These are phyloP conservation scores for Caenorhabditis brenneri DNA, from an alignment of 1,140 invertebrate genomes.

Conservation along the genomic window DNA sequence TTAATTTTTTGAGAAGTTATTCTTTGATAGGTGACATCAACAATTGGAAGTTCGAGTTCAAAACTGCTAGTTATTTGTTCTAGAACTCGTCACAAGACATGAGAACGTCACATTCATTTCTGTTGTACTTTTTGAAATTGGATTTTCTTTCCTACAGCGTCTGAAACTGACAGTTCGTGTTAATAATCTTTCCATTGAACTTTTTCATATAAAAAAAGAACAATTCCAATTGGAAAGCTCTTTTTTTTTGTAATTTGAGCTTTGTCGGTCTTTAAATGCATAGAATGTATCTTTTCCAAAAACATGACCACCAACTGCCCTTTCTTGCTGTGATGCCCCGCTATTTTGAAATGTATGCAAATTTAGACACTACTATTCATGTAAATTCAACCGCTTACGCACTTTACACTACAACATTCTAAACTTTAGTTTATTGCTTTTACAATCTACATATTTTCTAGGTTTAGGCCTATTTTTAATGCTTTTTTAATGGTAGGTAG, in stretches of 20 bases:
- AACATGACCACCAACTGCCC: slow-evolving; percentile 4
- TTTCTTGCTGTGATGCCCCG: background rate
- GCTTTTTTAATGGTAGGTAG: background rate
- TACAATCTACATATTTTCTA: background rate
- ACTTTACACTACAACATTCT: slow-evolving; percentile 5
- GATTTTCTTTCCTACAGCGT: too few relatives aligned
- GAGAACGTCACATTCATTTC: too few relatives aligned
- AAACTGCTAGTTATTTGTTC: too few relatives aligned
- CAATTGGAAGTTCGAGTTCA: too few relatives aligned
- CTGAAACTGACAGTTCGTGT: too few relatives aligned
- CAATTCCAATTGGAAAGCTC: too few relatives aligned
- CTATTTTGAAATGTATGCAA: slow-evolving; percentile 41
- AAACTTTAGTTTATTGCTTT: slow-evolving; percentile 7
- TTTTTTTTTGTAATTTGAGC: slow-evolving; percentile 1
- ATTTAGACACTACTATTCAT: slow-evolving; percentile 22
- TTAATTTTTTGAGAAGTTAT: too few relatives aligned
- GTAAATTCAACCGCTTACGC: background rate
- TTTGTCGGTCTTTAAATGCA: background rate
- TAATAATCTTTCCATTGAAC: too few relatives aligned
- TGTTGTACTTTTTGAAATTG: too few relatives aligned
- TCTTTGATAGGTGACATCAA: too few relatives aligned
- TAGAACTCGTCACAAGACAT: too few relatives aligned
- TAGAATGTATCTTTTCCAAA: background rate
- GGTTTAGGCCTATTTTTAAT: background rate
- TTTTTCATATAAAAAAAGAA: too few relatives aligned